Evolutionary conservation across 2,797 vertebrate species (phyloP).

Genomic region (Melopsittacus undulatus): DNA sequence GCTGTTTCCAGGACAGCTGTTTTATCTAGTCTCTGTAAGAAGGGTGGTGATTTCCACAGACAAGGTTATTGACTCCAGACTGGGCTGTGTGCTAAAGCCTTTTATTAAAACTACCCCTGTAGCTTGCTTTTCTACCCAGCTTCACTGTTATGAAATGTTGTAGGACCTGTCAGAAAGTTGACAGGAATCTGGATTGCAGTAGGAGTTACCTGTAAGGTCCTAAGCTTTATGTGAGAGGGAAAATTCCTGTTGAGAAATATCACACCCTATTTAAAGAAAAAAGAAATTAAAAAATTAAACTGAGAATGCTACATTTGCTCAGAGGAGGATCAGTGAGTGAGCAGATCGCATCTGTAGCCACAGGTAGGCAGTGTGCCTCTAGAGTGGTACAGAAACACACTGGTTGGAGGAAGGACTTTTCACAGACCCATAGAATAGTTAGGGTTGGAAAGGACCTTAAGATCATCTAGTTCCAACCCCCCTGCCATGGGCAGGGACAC

Average conservation of each 20-base stretch:
- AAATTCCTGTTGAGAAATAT: background rate
- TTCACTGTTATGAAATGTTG: background rate
- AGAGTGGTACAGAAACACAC: background rate
- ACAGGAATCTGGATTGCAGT: background rate
- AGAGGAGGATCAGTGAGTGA: background rate
- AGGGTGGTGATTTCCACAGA: background rate
- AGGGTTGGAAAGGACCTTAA: too few relatives aligned
- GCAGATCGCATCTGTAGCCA: background rate
- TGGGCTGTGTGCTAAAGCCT: background rate
- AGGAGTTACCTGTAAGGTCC: background rate
- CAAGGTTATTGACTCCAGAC: background rate
- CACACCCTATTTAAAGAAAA: background rate
- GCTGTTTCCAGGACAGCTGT: background rate
- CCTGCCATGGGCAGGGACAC: too few relatives aligned
- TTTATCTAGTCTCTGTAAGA: background rate
- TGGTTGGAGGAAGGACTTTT: background rate
- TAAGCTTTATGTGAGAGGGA: background rate
- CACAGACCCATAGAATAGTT: too few relatives aligned
- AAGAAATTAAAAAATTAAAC: background rate
- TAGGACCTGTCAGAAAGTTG: background rate
- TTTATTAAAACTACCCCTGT: background rate
- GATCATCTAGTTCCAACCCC: too few relatives aligned
- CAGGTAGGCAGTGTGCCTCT: background rate
- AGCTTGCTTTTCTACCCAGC: background rate
- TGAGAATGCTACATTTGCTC: background rate